Conservation (phyloP, 1,140 invertebrate species). For the Ephestia elutella region DNA sequence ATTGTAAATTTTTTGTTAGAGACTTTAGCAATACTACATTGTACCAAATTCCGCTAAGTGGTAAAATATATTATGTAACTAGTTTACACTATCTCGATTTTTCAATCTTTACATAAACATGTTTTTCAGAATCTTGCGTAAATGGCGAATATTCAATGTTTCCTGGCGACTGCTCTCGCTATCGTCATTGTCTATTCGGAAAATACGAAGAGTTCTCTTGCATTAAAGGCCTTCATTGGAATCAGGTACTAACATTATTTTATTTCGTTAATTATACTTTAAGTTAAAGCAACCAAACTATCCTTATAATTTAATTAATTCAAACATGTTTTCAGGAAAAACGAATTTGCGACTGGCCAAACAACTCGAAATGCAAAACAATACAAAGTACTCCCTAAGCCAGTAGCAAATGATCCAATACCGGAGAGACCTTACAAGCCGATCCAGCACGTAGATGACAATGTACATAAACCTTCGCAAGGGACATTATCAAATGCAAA, state of each 20-base stretch:
- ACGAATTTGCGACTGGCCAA: conserved; percentile 87
- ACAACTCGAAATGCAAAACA: conserved; percentile 78
- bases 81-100: not conserved
- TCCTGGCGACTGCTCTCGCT: conserved; percentile 82
- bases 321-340: conserved; percentile 48
- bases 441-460: not conserved
- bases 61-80: too few species aligned
- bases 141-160: conserved; percentile 78
- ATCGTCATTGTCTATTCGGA: conserved; percentile 86
- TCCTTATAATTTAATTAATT: not conserved
- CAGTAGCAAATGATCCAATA: conserved; percentile 16
- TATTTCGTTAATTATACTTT: too few species aligned
- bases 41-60: not conserved
- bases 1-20: too few species aligned
- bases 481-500: conserved; percentile 21
- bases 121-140: conserved; percentile 74
- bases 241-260: conserved; percentile 68
- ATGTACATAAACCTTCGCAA: not conserved
- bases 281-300: not conserved
- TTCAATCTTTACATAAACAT: conserved; percentile 15
- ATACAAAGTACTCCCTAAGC: conserved; percentile 31
- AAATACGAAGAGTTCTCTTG: conserved; percentile 82
- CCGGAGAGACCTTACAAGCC: conserved; percentile 12
- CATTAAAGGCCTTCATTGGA: conserved; percentile 86
- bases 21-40: too few species aligned